A percentile compares a stretch with the other conserved stretches of the same genome.
Evolutionary conservation across 2,888 invertebrate species (phyloP).

Genomic region (Junonia oenone): DNA sequence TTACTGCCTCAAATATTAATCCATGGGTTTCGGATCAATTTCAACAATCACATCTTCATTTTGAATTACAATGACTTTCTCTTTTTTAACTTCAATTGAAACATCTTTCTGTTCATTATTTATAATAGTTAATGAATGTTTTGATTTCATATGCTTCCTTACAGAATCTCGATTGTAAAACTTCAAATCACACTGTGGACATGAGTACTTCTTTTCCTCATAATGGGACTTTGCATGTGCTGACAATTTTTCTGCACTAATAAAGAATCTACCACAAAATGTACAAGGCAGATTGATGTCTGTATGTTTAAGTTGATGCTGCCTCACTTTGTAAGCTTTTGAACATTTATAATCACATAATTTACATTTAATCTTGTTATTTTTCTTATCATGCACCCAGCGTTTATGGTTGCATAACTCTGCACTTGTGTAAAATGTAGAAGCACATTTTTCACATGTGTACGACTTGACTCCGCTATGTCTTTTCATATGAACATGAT

Average conservation of each 20-base stretch:
- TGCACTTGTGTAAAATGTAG: constrained; percentile 48
- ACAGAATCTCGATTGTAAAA: constrained; percentile 43
- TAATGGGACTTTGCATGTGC: constrained; percentile 51
- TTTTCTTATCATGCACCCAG: constrained; percentile 42
- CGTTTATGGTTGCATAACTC: constrained; percentile 55
- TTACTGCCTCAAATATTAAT: not conserved
- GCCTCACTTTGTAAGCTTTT: constrained; percentile 36
- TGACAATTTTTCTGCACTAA: constrained; percentile 41
- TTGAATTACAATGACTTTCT: constrained; percentile 1
- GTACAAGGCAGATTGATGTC: constrained; percentile 46
- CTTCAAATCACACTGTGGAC: constrained; percentile 47
- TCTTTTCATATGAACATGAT: constrained; percentile 48
- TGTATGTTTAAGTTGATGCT: constrained; percentile 48
- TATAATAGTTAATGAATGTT: constrained; percentile 26
- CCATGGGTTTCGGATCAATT: not conserved
- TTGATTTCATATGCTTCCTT: constrained; percentile 35
- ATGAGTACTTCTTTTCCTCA: constrained; percentile 45
- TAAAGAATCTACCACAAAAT: constrained; percentile 52
- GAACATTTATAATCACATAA: constrained; percentile 47
- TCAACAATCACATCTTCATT: constrained; percentile 1
- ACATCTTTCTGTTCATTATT: not conserved
- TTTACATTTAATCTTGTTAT: constrained; percentile 43
- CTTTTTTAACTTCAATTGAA: constrained; percentile 14
- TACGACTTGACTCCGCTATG: constrained; percentile 51
- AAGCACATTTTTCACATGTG: constrained; percentile 57